A percentile compares a stretch with the other conserved stretches of the same genome.
Conservation (phyloP, 2,797 vertebrate genomes). For the Enteromius paludinosus region DNA sequence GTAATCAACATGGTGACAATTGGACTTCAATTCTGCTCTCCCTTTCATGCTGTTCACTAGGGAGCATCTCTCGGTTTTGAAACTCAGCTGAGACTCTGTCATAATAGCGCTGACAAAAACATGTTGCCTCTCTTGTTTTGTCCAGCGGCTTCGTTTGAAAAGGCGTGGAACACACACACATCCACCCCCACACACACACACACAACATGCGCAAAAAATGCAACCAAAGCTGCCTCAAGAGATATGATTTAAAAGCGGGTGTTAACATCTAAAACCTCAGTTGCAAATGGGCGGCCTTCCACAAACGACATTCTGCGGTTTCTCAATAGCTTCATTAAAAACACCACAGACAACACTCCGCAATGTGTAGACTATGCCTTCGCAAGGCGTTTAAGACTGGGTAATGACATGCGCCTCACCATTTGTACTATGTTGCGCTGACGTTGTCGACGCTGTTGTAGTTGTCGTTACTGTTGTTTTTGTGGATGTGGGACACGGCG, state of each 20-base stretch:
- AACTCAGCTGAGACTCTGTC: conserved; percentile 65
- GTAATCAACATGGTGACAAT: conserved; percentile 78
- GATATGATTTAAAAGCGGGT: conserved; percentile 70
- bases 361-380: not conserved
- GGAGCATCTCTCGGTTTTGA: conserved; percentile 74
- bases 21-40: conserved; percentile 72
- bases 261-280: conserved; percentile 35
- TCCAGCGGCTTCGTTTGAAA: conserved; percentile 71
- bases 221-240: conserved; percentile 69
- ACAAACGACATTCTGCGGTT: conserved; percentile 42
- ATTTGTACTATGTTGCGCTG: conserved; percentile 45
- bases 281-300: conserved; percentile 40
- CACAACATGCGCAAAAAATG: conserved; percentile 48
- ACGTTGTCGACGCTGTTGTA: conserved; percentile 33
- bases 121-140: conserved; percentile 69
- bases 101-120: conserved; percentile 68
- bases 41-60: conserved; percentile 70
- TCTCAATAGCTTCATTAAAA: conserved; percentile 31
- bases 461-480: conserved; percentile 47
- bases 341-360: not conserved
- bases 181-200: conserved; percentile 16
- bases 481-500: conserved; percentile 74
- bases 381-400: too few relatives aligned
- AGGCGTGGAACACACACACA: conserved; percentile 44
- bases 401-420: conserved; percentile 57